Conservation (phyloP, 64 coral and sea anemone genomes). For the Actinia equina region DNA sequence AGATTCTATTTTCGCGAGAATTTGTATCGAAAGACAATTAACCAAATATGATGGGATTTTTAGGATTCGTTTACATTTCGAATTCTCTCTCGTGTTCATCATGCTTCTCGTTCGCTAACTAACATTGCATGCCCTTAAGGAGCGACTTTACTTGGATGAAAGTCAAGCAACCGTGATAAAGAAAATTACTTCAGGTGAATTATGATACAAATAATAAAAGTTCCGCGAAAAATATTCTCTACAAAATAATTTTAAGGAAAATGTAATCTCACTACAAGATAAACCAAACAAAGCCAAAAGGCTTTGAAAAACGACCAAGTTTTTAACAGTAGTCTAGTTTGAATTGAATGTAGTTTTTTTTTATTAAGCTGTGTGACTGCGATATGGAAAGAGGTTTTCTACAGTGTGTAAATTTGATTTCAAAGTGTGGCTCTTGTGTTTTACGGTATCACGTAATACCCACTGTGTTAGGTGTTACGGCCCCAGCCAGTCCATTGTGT, state of each 20-base stretch:
- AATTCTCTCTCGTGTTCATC: neutral
- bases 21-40: neutral
- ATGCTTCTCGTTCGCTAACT: neutral
- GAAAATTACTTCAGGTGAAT: neutral
- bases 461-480: constrained; percentile 1
- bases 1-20: neutral
- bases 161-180: neutral
- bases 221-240: too few species aligned
- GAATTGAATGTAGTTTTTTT: neutral
- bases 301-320: too few species aligned
- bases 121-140: neutral
- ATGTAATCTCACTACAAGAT: too few species aligned
- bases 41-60: neutral
- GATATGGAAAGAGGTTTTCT: neutral
- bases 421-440: neutral
- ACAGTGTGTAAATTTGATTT: constrained; percentile 12
- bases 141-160: neutral
- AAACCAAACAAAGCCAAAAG: too few species aligned
- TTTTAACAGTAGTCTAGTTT: too few species aligned
- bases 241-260: too few species aligned
- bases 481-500: neutral
- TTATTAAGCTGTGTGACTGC: neutral
- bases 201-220: neutral
- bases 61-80: neutral
- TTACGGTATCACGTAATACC: neutral